Evolutionary conservation across 2,888 invertebrate species (phyloP), one percentile per base, ranked within the genome.

Genomic region (Trachelus iudaicus): DNA sequence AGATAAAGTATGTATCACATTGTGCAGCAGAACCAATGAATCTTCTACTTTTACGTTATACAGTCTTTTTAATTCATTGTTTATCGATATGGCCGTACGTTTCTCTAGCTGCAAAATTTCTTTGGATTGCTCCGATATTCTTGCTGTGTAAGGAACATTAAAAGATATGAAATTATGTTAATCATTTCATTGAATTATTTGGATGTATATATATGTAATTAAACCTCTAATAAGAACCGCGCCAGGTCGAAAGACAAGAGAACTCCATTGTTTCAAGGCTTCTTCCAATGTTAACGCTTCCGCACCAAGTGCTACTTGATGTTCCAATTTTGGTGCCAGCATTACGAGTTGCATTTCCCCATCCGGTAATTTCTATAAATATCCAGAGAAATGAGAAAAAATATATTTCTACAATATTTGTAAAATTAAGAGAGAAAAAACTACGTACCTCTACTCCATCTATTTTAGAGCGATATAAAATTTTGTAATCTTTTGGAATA

Each of bases 251-350:
- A 87, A 87, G 11, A 77, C 78, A 12, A 88, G 77, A 35, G 86
- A 83, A 75, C 84, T 80, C 89, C 89, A 89, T 76, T 89, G 88
- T 74, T 85, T 86, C 9, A 84, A 73, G 35, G 84, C 83, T 83
- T 89, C 89, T 34, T 87, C 87, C 11, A 85, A 78, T 31, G 87
- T 87, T 56, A 87, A 83, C 69, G 85, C 85, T 81, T 89, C 89
- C 23, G 87, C 87, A 34, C 88, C 89, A 34, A 88, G 34, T 40
- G 75, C 82, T 37, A 81, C 2, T 81, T 89, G 89, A 75, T 89
- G 84, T 73, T 89, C 89, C 68, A 89, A 69, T 78, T 88, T 89
- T 56, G 89, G 86, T 12, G 81, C 82, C 33, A 89, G 34, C 56
- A 87, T 74, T 40, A 87, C 77, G 71, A 81, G 40, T n/a, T 79